These are phyloP conservation scores for Suricata suricatta DNA, from an alignment of 2,113 vertebrate genomes.

Conservation along the genomic window DNA sequence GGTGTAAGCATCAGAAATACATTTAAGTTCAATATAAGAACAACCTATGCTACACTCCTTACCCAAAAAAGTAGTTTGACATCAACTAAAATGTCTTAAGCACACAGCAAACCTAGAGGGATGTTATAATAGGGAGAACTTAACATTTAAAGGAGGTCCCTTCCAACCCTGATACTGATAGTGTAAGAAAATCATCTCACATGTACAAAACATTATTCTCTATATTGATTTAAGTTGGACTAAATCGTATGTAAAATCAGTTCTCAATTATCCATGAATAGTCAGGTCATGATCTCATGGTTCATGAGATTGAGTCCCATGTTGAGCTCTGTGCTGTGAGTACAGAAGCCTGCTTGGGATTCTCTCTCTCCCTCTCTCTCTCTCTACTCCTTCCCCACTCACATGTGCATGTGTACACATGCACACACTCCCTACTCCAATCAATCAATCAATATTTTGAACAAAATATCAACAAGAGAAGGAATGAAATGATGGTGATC, in stretches of 20 bases:
- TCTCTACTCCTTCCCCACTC: too few relatives aligned
- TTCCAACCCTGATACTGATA: not conserved
- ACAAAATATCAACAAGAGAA: not conserved
- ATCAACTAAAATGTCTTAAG: not conserved
- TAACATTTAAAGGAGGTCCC: not conserved
- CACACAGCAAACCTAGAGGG: not conserved
- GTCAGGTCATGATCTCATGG: too few relatives aligned
- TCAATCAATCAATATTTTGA: too few relatives aligned
- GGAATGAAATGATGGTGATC: not conserved
- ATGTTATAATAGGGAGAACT: not conserved
- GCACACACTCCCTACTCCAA: too few relatives aligned
- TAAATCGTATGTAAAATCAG: conserved; percentile 8
- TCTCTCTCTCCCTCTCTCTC: too few relatives aligned
- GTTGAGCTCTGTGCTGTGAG: too few relatives aligned
- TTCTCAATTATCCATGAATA: conserved; percentile 13
- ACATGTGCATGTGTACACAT: too few relatives aligned
- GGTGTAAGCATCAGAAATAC: not conserved
- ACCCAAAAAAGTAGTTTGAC: not conserved
- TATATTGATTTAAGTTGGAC: not conserved
- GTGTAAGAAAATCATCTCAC: not conserved
- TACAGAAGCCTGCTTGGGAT: too few relatives aligned
- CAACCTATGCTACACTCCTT: not conserved
- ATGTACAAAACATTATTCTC: not conserved
- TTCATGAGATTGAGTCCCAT: too few relatives aligned
- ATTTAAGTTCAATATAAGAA: not conserved